These are phyloP conservation scores for Harpagoxenus sublaevis DNA, from an alignment of 2,888 invertebrate genomes.

Conservation along the genomic window DNA sequence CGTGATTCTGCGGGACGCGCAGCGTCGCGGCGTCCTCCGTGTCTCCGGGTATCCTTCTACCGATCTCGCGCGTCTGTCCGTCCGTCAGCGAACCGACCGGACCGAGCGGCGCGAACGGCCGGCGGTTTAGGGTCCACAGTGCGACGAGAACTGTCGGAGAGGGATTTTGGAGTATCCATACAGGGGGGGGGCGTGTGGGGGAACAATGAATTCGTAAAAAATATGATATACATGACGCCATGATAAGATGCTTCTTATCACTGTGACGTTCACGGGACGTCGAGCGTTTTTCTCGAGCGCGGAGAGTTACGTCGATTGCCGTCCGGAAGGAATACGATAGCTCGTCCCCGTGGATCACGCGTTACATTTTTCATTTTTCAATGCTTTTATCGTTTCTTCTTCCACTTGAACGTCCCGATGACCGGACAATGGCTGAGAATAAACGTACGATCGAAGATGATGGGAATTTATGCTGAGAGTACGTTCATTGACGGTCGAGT, in stretches of 20 bases:
- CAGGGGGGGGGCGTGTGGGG: background rate
- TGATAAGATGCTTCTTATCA: constrained; percentile 41
- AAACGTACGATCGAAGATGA: constrained; percentile 44
- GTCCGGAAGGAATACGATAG: constrained; percentile 9
- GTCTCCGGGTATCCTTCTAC: constrained; percentile 24
- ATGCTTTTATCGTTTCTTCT: constrained; percentile 34
- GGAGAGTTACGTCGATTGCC: constrained; percentile 5
- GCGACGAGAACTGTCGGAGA: constrained; percentile 20
- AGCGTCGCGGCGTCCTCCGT: constrained; percentile 76
- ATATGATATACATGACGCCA: constrained; percentile 40
- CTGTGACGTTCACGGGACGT: constrained; percentile 25
- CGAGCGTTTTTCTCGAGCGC: constrained; percentile 10
- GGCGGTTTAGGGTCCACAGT: constrained; percentile 18
- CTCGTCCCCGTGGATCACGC: constrained; percentile 5
- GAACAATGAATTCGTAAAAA: background rate
- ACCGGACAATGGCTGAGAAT: constrained; percentile 20
- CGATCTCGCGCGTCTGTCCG: constrained; percentile 51
- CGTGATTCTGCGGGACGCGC: constrained; percentile 84
- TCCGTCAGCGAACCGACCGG: constrained; percentile 5
- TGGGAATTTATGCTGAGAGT: constrained; percentile 15
- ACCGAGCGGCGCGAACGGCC: constrained; percentile 23
- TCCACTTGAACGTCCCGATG: background rate
- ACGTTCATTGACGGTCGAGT: constrained; percentile 30
- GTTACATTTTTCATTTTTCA: constrained; percentile 25
- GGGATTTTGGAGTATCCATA: constrained; percentile 5